A percentile compares a stretch with the other conserved stretches of the same genome.
These are phyloP conservation scores for Gopherus flavomarginatus DNA, from an alignment of 2,113 vertebrate genomes.

Conservation along the genomic window DNA sequence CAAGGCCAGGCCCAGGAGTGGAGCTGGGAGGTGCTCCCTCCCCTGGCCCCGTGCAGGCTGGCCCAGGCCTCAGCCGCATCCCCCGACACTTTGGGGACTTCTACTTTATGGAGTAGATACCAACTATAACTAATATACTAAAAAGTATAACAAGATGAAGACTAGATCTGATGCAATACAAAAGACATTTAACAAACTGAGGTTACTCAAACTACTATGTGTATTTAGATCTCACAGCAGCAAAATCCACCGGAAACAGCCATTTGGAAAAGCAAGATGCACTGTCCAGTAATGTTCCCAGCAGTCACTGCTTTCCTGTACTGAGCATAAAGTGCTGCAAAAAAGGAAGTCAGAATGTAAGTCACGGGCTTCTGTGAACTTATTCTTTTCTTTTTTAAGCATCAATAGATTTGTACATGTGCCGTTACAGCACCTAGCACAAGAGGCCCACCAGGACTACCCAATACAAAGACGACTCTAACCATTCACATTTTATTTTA, in stretches of 20 bases:
- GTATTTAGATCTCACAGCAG: neutral
- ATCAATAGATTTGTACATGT: accelerated
- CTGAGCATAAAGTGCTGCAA: neutral
- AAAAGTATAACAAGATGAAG: neutral
- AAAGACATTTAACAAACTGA: neutral
- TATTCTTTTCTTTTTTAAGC: neutral
- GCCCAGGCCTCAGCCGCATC: no score
- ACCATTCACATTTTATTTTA: accelerated
- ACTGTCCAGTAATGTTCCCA: neutral
- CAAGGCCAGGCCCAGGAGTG: no score
- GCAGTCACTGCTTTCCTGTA: neutral
- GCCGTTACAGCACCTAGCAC: accelerated
- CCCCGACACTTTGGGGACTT: no score
- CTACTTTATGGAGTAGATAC: no score
- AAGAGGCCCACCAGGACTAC: neutral
- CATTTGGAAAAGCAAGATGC: neutral
- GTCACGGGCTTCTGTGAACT: no score
- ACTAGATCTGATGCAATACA: neutral
- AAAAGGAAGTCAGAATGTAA: neutral
- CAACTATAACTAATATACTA: no score
- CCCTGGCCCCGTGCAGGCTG: no score
- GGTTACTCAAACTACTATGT: neutral
- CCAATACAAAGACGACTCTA: neutral
- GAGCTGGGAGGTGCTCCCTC: no score
- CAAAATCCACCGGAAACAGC: neutral